Evolutionary conservation across 2,113 vertebrate species (phyloP), one percentile per base, ranked within the genome.

Genomic region (Indri indri): DNA sequence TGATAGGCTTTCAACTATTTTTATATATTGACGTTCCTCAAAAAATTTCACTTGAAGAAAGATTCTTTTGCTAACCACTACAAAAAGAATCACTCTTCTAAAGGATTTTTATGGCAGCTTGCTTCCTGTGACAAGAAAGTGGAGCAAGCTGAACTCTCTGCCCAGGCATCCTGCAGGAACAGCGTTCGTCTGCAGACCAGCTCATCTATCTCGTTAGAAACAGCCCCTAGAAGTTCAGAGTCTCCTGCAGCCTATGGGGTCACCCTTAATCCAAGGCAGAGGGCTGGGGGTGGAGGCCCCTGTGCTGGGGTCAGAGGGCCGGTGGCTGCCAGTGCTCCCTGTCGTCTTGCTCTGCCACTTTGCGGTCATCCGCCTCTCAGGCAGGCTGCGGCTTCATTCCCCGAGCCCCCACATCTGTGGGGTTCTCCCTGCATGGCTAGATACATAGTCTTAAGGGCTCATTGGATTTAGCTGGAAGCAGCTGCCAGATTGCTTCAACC

Each of bases 1-100:
- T 88, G 77, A 91, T 94, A 70, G 22, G 34, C 86, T 96, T 97
- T 97, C 77, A 97, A 97, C 93, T 97, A 97, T 97, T 97, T 98
- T 98, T 97, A 95, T 95, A 91, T 88, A 97, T 85, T 94, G 94
- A 95, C 79, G 37, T 94, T 90, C 76, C 65, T 93, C 86, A 95
- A 95, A 95, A 92, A 90, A 40, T 23, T 94, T 91, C 88, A 42
- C 79, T 97, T 91, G 63, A 93, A 94, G 91, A 94, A 91, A 83
- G n/a, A 27, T 79, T 82, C 94, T 95, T 94, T 97, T 93, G 77
- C 96, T 97, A 83, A 84, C 68, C 42, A 91, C 96, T 95, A 88
- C 85, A 88, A 85, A 96, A 96, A 94, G 71, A 96, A 92, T 52
- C 92, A 91, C 59, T 89, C 61, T 94, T 97, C 73, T 89, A 92